Evolutionary conservation across 2,797 vertebrate genomes (phyloP), one percentile per base, ranked within the genome.

Genomic region (Mormyrops boulengeri): DNA sequence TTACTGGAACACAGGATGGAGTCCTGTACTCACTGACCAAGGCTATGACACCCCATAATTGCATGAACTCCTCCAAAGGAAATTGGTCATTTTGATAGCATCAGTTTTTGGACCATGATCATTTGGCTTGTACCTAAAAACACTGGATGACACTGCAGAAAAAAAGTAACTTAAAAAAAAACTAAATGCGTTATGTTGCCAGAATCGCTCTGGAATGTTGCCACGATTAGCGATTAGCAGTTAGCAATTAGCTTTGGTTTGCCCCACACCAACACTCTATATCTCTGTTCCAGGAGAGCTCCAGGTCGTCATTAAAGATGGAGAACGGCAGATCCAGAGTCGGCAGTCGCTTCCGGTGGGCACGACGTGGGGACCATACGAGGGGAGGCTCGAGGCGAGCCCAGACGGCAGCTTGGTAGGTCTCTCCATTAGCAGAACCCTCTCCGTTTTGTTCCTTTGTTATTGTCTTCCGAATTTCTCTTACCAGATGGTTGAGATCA

Each of bases 321-420:
- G 98, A 52, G 98, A 98, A 90, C 96, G 98, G 69, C 97, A 97
- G 91, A 97, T 99, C 93, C 98, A 98, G 95, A 98, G 97, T 93
- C 97, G 98, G 88, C 98, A 98, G 94, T 97, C 98, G 92, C 98
- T 99, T 93, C 97, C 98, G 0, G 97, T 99, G 90, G 98, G 98
- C 92, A 99, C 98, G 34, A 99, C 98, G 19, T 99, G 98, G 98
- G 98, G 98, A 52, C 98, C 98, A 2, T 99, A 99, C 49, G 95
- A 97, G 91, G 98, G 98, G 92, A 99, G 98, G 95, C 99, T 99
- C 93, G 98, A 99, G 94, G 96, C 98, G 95, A 97, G 95, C 95
- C 96, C 97, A 87, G 96, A 97, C 89, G 95, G 90, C 88, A 94
- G 96, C 92, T 92, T 98, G 98, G 98, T 99, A 99, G 12, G 97